Evolutionary conservation across 2,888 invertebrate species (phyloP).

Genomic region (Cataglyphis altisquamis): DNA sequence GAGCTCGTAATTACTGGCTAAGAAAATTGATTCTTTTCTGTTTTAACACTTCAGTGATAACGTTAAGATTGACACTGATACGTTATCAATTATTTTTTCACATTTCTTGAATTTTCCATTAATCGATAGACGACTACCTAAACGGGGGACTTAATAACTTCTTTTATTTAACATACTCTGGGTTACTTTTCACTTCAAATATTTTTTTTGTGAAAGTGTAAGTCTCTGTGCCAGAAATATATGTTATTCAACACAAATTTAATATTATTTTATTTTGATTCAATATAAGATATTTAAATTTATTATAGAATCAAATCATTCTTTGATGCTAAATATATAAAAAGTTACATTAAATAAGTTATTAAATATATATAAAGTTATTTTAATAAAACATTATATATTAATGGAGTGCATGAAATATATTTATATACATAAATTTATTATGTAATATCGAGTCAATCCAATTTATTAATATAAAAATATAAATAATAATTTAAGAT

Average conservation of each 20-base stretch:
- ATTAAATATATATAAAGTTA: not conserved
- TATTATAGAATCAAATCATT: not conserved
- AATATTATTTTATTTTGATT: conserved; percentile 11
- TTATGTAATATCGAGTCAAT: not conserved
- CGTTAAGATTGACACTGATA: conserved; percentile 42
- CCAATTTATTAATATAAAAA: not conserved
- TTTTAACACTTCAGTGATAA: conserved; percentile 15
- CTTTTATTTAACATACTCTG: not conserved
- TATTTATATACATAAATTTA: not conserved
- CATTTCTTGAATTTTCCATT: conserved; percentile 33
- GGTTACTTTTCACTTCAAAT: not conserved
- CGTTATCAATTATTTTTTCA: conserved; percentile 42
- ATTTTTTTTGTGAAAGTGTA: not conserved
- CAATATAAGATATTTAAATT: not conserved
- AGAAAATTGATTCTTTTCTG: conserved; percentile 15
- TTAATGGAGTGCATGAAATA: conserved; percentile 8
- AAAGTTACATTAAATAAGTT: not conserved
- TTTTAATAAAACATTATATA: not conserved
- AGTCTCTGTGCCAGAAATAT: not conserved
- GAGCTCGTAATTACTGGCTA: conserved; percentile 27
- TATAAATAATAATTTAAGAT: not conserved
- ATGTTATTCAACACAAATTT: not conserved
- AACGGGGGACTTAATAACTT: not conserved
- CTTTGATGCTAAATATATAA: not conserved
- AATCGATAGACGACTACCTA: not conserved